phyloP scores from a whole-genome alignment of 2,888 invertebrate species.

The Trypoxylon attenuatum region DNA sequence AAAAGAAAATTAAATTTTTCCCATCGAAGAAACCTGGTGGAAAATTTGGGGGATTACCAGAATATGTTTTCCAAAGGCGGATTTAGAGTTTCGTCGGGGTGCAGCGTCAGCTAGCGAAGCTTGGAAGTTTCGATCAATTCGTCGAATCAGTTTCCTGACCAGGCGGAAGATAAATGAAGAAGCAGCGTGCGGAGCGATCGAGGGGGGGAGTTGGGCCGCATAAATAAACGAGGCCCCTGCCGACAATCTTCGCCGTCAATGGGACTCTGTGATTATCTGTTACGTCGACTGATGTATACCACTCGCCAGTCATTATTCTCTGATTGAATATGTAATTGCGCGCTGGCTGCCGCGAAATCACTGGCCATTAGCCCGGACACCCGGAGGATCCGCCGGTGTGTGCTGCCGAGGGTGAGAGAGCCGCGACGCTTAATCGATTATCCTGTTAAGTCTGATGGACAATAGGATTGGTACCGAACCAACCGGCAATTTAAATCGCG shows the following conservation, averaged over 20 bases:
- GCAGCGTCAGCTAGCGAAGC: neutral
- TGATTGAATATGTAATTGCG: slow-evolving; percentile 68
- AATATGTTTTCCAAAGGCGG: too few relatives aligned
- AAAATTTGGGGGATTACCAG: too few relatives aligned
- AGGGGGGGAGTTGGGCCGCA: slow-evolving; percentile 33
- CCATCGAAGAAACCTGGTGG: too few relatives aligned
- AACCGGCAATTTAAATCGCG: too few relatives aligned
- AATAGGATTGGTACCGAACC: too few relatives aligned
- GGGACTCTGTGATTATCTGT: slow-evolving; percentile 53
- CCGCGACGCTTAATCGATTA: too few relatives aligned
- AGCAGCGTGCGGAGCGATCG: slow-evolving; percentile 11
- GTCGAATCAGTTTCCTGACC: slow-evolving; percentile 15
- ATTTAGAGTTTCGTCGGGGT: neutral
- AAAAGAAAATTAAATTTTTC: too few relatives aligned
- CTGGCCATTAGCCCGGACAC: slow-evolving; percentile 62
- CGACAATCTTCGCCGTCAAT: too few relatives aligned
- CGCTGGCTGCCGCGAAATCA: slow-evolving; percentile 53
- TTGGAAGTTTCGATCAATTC: neutral
- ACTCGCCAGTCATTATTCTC: slow-evolving; percentile 58
- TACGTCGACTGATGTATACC: slow-evolving; percentile 55
- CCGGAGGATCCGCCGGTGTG: too few relatives aligned
- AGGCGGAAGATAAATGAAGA: slow-evolving; percentile 22
- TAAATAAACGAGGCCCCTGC: too few relatives aligned
- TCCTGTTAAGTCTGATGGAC: too few relatives aligned
- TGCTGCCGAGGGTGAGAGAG: too few relatives aligned